These are phyloP conservation scores for Uromys caudimaculatus DNA, from an alignment of 2,797 vertebrate species.

Conservation along the genomic window DNA sequence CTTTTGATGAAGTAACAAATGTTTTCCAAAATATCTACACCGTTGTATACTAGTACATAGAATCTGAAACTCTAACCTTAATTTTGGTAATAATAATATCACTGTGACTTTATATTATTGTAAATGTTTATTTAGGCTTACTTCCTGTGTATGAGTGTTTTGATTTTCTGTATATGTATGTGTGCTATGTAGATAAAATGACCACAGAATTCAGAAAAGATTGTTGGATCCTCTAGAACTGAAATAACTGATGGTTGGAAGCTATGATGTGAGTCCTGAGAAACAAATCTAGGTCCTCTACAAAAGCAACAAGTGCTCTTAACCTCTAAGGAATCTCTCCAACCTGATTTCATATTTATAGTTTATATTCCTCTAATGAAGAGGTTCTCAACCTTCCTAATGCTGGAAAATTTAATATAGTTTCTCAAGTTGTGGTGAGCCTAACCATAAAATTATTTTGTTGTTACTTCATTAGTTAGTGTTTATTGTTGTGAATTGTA, in stretches of 20 bases:
- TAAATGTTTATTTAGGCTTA: background rate
- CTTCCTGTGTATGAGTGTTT: background rate
- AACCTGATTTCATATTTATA: background rate
- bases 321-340: background rate
- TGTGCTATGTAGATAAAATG: no score
- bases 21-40: background rate
- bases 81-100: background rate
- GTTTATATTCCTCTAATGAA: background rate
- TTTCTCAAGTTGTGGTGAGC: background rate
- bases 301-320: background rate
- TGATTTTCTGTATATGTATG: background rate
- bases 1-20: background rate
- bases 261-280: background rate
- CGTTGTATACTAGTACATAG: background rate
- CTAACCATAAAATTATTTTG: background rate
- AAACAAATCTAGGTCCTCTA: background rate
- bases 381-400: background rate
- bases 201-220: background rate
- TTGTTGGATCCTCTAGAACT: background rate
- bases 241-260: background rate
- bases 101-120: background rate
- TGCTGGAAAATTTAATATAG: background rate
- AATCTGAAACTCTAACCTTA: background rate
- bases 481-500: background rate
- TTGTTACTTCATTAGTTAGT: background rate